These are phyloP conservation scores for Watsonalla cultraria DNA, from an alignment of 2,888 invertebrate genomes.

Conservation along the genomic window DNA sequence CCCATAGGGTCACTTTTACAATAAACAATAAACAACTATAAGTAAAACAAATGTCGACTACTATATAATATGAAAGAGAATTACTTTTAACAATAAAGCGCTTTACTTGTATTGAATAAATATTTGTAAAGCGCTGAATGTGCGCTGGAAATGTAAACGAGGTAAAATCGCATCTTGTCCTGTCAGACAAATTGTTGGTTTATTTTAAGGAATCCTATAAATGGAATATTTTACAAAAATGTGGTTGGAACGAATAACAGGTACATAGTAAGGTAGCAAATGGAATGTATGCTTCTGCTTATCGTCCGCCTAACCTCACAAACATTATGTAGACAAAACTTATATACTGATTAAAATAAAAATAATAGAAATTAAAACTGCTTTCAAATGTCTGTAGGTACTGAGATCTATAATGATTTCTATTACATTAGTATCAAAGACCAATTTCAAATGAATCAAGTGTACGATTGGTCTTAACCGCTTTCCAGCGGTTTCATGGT, in stretches of 20 bases:
- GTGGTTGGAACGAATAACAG: neutral
- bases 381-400: neutral
- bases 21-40: neutral
- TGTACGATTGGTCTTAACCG: no score
- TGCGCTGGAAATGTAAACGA: no score
- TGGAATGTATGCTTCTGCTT: slow-evolving; percentile 3
- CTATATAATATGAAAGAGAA: no score
- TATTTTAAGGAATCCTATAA: no score
- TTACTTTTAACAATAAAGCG: no score
- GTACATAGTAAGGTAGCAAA: slow-evolving; percentile 2
- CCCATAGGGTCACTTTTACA: neutral
- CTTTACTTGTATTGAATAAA: no score
- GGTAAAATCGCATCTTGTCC: no score
- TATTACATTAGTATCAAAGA: neutral
- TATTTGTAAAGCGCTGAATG: no score
- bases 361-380: neutral
- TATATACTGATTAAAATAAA: no score
- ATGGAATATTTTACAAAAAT: neutral
- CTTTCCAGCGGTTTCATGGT: no score
- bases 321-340: neutral
- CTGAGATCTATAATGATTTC: neutral
- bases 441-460: no score
- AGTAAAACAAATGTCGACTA: neutral
- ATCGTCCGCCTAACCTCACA: neutral
- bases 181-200: no score